Evolutionary conservation across 1,140 invertebrate genomes (phyloP).

Genomic region (Drosophila nigrodunni): DNA sequence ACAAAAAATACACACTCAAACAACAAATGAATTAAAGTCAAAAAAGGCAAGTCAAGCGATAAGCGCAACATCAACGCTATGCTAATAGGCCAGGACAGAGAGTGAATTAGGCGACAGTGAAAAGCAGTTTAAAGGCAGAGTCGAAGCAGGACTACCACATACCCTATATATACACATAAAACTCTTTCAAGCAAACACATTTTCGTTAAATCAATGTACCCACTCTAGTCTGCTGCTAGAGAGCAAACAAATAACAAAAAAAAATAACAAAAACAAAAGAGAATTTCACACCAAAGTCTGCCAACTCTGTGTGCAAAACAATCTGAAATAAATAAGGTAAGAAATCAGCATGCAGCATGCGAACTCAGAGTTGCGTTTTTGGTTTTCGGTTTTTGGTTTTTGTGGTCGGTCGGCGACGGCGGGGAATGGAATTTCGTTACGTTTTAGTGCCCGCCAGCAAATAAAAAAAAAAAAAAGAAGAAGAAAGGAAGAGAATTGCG

Average conservation of each 20-base stretch:
- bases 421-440: slow-evolving; percentile 5
- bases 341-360: slow-evolving; percentile 48
- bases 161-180: neutral
- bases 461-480: slow-evolving; percentile 25
- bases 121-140: neutral
- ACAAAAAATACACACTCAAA: neutral
- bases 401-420: neutral
- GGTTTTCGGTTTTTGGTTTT: neutral
- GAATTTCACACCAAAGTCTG: slow-evolving; percentile 36
- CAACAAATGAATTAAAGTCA: neutral
- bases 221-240: neutral
- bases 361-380: slow-evolving; percentile 11
- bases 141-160: neutral
- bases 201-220: neutral
- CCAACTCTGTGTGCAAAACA: slow-evolving; percentile 38
- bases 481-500: neutral
- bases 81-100: slow-evolving; percentile 33
- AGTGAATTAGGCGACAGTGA: neutral
- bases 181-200: too few relatives aligned
- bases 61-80: slow-evolving; percentile 45
- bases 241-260: neutral
- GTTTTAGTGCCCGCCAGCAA: slow-evolving; percentile 41
- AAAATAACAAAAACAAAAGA: slow-evolving; percentile 16
- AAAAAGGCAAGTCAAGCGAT: slow-evolving; percentile 28
- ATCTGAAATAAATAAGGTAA: slow-evolving; percentile 64